A percentile compares a stretch with the other conserved stretches of the same genome.
Evolutionary conservation across 1,140 invertebrate species (phyloP).

Genomic region (Grapholita molesta): DNA sequence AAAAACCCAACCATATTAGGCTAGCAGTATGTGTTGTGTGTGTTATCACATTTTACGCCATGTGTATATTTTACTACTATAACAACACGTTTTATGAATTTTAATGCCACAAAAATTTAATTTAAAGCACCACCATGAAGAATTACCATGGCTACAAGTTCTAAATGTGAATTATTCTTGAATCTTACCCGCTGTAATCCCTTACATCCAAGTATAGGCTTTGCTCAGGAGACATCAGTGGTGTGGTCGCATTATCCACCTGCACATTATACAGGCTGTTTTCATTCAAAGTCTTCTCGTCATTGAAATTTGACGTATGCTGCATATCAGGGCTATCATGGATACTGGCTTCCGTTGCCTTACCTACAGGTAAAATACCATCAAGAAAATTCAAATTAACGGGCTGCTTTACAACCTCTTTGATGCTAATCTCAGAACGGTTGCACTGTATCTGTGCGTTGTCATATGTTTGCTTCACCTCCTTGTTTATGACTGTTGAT

Average conservation of each 20-base stretch:
- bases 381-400: conserved; percentile 62
- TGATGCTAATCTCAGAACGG: conserved; percentile 61
- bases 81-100: too few species aligned
- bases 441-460: conserved; percentile 63
- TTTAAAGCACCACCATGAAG: too few species aligned
- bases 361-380: conserved; percentile 46
- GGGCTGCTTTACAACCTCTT: conserved; percentile 51
- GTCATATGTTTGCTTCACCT: conserved; percentile 51
- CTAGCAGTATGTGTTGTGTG: too few species aligned
- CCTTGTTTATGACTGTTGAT: conserved; percentile 69
- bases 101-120: too few species aligned
- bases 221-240: conserved; percentile 79
- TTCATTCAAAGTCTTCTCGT: conserved; percentile 72
- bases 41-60: too few species aligned
- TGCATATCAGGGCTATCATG: conserved; percentile 34
- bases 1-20: too few species aligned
- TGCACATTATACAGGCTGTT: conserved; percentile 79
- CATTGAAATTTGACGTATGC: conserved; percentile 27
- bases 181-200: conserved; percentile 79
- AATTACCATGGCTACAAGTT: too few species aligned
- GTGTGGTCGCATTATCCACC: conserved; percentile 75
- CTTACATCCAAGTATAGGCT: conserved; percentile 81
- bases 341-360: conserved; percentile 22
- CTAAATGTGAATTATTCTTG: too few species aligned
- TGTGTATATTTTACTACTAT: too few species aligned